Evolutionary conservation across 2,888 invertebrate species (phyloP).

Genomic region (Mylabris sibirica): DNA sequence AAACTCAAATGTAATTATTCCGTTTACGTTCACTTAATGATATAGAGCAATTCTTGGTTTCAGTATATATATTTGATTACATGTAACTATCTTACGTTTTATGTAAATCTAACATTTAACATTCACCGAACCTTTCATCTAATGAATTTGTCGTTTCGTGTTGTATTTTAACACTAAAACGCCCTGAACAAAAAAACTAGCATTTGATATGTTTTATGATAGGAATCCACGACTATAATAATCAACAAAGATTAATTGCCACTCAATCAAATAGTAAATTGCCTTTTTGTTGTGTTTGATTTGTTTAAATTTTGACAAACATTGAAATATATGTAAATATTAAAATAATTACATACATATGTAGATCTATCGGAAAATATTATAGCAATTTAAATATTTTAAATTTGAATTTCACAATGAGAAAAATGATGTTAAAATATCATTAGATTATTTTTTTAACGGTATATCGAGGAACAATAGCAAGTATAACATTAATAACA

Average conservation of each 20-base stretch:
- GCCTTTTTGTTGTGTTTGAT: background rate
- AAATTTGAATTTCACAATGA: background rate
- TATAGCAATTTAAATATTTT: background rate
- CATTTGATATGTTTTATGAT: background rate
- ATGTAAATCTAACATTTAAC: constrained; percentile 26
- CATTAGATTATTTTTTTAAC: too few species aligned
- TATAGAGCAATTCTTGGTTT: constrained; percentile 19
- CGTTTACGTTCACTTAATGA: constrained; percentile 15
- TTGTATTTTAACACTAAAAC: background rate
- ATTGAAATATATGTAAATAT: background rate
- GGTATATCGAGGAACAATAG: background rate
- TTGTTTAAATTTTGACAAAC: constrained; percentile 4
- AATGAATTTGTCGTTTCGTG: constrained; percentile 17
- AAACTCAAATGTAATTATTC: constrained; percentile 5
- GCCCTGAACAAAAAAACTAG: background rate
- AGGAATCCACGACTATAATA: background rate
- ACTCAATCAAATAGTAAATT: background rate
- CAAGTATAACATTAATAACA: background rate
- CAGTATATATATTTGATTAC: background rate
- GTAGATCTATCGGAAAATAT: background rate
- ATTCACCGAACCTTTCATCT: constrained; percentile 30
- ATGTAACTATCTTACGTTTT: constrained; percentile 20
- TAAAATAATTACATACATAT: constrained; percentile 5
- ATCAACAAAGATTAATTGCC: background rate
- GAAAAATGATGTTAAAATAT: background rate